Evolutionary conservation across 2,888 invertebrate species (phyloP).

Genomic region (Callyntrura guangdongensis): DNA sequence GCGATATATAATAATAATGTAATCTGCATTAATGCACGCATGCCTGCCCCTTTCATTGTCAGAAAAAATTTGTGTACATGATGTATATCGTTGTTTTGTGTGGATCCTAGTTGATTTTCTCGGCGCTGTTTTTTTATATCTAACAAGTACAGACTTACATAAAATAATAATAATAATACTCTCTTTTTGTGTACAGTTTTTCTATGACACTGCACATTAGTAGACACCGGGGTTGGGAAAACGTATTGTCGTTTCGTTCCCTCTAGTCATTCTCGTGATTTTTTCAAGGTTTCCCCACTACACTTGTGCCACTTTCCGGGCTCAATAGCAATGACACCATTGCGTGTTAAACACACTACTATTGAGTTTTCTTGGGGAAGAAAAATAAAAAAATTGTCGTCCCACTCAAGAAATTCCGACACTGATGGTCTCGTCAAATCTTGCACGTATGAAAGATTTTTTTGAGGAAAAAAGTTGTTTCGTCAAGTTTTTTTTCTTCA

Average conservation of each 20-base stretch:
- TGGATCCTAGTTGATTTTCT: not conserved
- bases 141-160: not conserved
- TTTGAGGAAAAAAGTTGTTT: slow-evolving; percentile 33
- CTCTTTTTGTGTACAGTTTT: not conserved
- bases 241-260: not conserved
- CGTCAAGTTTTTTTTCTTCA: slow-evolving; percentile 22
- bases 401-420: slow-evolving; percentile 20
- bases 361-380: not conserved
- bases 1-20: slow-evolving; percentile 41
- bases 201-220: not conserved
- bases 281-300: slow-evolving; percentile 43
- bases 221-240: not conserved
- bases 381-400: slow-evolving; percentile 24
- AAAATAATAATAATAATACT: not conserved
- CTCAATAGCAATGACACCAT: slow-evolving; percentile 31
- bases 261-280: not conserved
- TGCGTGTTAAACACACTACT: slow-evolving; percentile 16
- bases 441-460: slow-evolving; percentile 44
- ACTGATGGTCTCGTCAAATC: slow-evolving; percentile 32
- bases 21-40: slow-evolving; percentile 63
- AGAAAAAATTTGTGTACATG: slow-evolving; percentile 43
- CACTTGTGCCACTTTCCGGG: slow-evolving; percentile 31
- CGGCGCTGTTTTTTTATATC: not conserved
- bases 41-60: slow-evolving; percentile 54
- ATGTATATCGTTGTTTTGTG: not conserved